phyloP scores from a whole-genome alignment of 2,888 invertebrate genomes.

The Acleris sparsana region DNA sequence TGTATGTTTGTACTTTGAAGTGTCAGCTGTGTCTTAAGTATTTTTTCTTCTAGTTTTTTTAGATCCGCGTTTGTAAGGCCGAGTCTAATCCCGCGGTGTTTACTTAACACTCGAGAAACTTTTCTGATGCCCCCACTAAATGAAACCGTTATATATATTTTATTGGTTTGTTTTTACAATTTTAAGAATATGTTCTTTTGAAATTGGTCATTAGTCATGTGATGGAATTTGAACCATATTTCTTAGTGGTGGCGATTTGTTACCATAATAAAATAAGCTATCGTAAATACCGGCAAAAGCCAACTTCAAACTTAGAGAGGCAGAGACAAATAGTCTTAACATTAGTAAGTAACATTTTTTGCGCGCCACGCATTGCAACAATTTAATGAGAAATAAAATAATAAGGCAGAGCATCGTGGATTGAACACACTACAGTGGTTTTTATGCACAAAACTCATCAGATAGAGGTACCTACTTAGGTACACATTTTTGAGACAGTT shows the following conservation, averaged over 20 bases:
- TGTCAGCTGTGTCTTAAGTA: background rate
- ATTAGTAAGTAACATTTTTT: too few species aligned
- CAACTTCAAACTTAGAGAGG: too few species aligned
- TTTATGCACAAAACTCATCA: background rate
- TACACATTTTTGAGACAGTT: constrained; percentile 21
- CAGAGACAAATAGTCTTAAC: too few species aligned
- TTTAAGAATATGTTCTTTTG: background rate
- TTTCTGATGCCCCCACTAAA: constrained; percentile 17
- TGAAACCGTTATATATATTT: constrained; percentile 16
- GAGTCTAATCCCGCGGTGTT: constrained; percentile 32
- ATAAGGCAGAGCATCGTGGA: background rate
- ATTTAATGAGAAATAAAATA: background rate
- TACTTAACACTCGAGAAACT: constrained; percentile 35
- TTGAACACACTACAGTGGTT: background rate
- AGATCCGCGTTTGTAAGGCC: constrained; percentile 19
- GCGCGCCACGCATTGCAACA: background rate
- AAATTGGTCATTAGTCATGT: too few species aligned
- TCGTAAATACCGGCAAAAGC: too few species aligned
- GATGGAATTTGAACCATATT: too few species aligned
- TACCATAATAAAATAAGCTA: too few species aligned
- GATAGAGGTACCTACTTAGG: too few species aligned
- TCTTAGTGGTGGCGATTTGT: too few species aligned
- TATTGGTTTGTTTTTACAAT: constrained; percentile 1
- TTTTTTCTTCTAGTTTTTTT: background rate
- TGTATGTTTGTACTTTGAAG: too few species aligned